Evolutionary conservation across 2,888 invertebrate genomes (phyloP).

Genomic region (Erebia epiphron): DNA sequence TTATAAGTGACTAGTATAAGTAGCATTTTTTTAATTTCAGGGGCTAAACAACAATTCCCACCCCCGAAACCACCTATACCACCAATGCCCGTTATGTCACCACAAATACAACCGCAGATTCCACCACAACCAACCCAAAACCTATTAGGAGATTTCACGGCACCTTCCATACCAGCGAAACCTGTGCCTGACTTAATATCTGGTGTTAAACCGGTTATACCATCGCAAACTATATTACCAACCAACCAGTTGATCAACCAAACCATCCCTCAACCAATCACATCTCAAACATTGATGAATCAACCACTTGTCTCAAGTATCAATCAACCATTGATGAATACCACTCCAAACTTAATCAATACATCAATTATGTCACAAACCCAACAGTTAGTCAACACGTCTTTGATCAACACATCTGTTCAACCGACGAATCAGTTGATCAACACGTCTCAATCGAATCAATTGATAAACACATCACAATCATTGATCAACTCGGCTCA

Average conservation of each 20-base stretch:
- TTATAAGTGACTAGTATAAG: background rate
- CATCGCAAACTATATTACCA: slow-evolving; percentile 32
- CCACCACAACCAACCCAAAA: slow-evolving; percentile 48
- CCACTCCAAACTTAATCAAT: slow-evolving; percentile 14
- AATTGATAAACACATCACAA: slow-evolving; percentile 14
- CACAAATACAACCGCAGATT: slow-evolving; percentile 25
- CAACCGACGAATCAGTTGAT: slow-evolving; percentile 36
- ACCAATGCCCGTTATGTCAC: slow-evolving; percentile 59
- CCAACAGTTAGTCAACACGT: slow-evolving; percentile 20
- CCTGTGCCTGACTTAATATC: slow-evolving; percentile 70
- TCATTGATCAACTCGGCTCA: slow-evolving; percentile 17
- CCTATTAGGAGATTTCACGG: slow-evolving; percentile 56
- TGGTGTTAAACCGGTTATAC: slow-evolving; percentile 57
- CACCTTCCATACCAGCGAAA: slow-evolving; percentile 47
- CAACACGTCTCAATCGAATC: slow-evolving; percentile 19
- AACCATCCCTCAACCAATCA: slow-evolving; percentile 39
- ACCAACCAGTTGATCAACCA: slow-evolving; percentile 36
- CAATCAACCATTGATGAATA: slow-evolving; percentile 36
- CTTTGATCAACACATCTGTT: slow-evolving; percentile 18
- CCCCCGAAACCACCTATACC: slow-evolving; percentile 72
- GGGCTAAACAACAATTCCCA: slow-evolving; percentile 60
- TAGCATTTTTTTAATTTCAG: slow-evolving; percentile 40
- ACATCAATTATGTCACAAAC: slow-evolving; percentile 8
- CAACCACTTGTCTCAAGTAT: slow-evolving; percentile 21
- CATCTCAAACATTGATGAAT: slow-evolving; percentile 30